phyloP scores from a whole-genome alignment of 2,888 invertebrate species.

The Liopterus haemorrhoidalis region DNA sequence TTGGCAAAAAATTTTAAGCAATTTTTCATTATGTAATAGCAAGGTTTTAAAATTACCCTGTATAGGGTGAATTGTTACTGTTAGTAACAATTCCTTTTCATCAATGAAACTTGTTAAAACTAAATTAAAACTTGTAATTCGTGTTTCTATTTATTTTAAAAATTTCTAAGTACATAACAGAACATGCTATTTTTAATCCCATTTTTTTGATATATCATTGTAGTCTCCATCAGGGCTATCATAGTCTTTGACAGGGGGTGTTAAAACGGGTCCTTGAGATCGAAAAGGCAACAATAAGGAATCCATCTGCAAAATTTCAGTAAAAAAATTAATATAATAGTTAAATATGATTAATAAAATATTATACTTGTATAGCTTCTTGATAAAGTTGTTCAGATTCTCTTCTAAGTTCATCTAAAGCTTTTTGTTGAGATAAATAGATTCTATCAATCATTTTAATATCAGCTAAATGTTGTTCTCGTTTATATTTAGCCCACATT shows the following conservation, averaged over 20 bases:
- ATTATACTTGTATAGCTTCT: constrained; percentile 70
- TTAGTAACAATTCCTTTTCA: too few relatives aligned
- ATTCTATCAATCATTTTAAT: constrained; percentile 64
- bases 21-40: too few relatives aligned
- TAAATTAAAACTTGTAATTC: too few relatives aligned
- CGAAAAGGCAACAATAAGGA: constrained; percentile 61
- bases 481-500: constrained; percentile 69
- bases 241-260: constrained; percentile 78
- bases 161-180: constrained; percentile 1
- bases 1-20: too few relatives aligned
- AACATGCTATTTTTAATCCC: constrained; percentile 57
- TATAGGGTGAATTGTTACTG: too few relatives aligned
- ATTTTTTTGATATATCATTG: constrained; percentile 71
- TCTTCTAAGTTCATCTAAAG: constrained; percentile 69
- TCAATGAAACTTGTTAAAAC: too few relatives aligned
- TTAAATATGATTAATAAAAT: constrained; percentile 13
- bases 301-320: constrained; percentile 58
- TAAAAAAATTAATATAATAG: constrained; percentile 1
- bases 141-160: neutral
- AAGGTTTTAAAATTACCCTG: too few relatives aligned
- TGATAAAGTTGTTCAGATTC: constrained; percentile 84
- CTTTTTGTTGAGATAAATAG: constrained; percentile 64
- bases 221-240: constrained; percentile 87
- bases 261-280: constrained; percentile 68
- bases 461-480: constrained; percentile 57